Conservation (phyloP, 1,140 invertebrate species). For the Mycetomoellerius zeteki region DNA sequence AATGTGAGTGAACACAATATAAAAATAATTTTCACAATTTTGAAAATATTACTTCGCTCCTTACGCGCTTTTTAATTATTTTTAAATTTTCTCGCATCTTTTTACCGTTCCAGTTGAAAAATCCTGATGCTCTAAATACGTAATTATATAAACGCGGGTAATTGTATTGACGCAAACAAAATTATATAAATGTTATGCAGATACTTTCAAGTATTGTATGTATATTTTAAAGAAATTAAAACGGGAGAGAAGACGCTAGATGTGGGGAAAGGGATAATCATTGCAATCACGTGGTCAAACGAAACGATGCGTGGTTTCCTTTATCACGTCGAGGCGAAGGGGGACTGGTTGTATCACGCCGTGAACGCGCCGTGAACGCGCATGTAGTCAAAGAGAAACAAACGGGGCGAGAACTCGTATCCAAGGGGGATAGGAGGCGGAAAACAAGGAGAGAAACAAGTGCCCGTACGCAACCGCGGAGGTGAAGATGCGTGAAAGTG, state of each 20-base stretch:
- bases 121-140: background rate
- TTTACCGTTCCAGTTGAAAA: too few relatives aligned
- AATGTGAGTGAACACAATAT: too few relatives aligned
- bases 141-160: background rate
- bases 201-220: background rate
- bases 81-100: too few relatives aligned
- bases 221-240: background rate
- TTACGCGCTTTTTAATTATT: too few relatives aligned
- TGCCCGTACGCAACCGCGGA: conserved; percentile 69
- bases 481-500: conserved; percentile 80
- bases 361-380: conserved; percentile 58
- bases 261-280: background rate
- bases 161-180: too few relatives aligned
- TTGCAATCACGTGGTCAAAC: conserved; percentile 23
- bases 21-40: too few relatives aligned
- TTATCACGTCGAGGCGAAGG: conserved; percentile 11
- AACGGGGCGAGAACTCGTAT: conserved; percentile 56
- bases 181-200: background rate
- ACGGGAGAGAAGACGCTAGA: background rate
- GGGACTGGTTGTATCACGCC: conserved; percentile 60
- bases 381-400: conserved; percentile 61
- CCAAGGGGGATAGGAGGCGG: background rate
- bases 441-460: conserved; percentile 72
- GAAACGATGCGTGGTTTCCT: conserved; percentile 34
- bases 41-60: too few relatives aligned